Conservation (phyloP, 2,113 vertebrate genomes). For the Callopanchax toddi region DNA sequence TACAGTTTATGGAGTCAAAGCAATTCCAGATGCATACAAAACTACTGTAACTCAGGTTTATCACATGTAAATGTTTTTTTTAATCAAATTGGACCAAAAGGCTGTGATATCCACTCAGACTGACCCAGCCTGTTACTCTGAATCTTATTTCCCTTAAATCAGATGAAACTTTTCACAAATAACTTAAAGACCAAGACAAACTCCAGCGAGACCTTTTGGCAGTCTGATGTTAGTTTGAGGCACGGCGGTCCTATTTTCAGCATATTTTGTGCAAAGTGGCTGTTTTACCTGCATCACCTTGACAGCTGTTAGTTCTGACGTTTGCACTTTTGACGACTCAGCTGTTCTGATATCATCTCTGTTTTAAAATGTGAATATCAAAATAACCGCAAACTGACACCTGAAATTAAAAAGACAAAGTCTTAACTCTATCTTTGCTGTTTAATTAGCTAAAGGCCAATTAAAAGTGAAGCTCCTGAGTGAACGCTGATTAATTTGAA, state of each 20-base stretch:
- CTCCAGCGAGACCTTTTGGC: not conserved
- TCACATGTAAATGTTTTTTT: too few relatives aligned
- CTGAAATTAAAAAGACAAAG: not conserved
- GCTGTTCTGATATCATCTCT: not conserved
- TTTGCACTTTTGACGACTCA: constrained; percentile 2
- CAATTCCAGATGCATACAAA: too few relatives aligned
- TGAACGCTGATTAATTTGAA: constrained; percentile 35
- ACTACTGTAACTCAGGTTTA: too few relatives aligned
- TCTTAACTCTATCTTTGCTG: not conserved
- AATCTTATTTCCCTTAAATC: too few relatives aligned
- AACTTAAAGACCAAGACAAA: not conserved
- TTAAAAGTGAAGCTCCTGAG: constrained; percentile 23
- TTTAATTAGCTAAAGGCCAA: constrained; percentile 1
- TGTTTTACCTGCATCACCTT: not conserved
- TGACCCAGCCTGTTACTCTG: too few relatives aligned
- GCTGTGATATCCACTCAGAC: too few relatives aligned
- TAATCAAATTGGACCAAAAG: too few relatives aligned
- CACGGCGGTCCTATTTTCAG: not conserved
- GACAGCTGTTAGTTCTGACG: not conserved
- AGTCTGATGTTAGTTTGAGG: not conserved
- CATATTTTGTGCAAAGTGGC: not conserved
- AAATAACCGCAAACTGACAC: not conserved
- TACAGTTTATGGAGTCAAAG: too few relatives aligned
- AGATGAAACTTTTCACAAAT: too few relatives aligned
- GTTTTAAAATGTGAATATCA: not conserved